A percentile compares a stretch with the other conserved stretches of the same genome.
phyloP scores from a whole-genome alignment of 2,113 vertebrate species.

The Myxocyprinus asiaticus region DNA sequence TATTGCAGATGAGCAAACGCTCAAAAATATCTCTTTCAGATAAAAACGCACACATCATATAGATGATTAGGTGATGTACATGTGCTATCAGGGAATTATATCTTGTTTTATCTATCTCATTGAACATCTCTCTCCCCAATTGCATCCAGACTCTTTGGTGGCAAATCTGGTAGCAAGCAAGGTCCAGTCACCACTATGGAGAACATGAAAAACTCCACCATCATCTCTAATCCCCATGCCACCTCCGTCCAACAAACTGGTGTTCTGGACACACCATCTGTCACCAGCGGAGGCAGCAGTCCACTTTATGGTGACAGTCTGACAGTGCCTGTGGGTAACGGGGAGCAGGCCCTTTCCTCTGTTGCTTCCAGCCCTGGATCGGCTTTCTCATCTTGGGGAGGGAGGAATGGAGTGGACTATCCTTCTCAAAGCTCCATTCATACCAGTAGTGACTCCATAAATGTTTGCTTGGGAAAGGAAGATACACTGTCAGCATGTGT shows the following conservation, averaged over 20 bases:
- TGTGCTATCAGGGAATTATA: no score
- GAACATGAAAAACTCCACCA: slow-evolving; percentile 82
- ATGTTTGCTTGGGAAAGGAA: slow-evolving; percentile 75
- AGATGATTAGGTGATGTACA: no score
- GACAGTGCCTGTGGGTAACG: slow-evolving; percentile 30
- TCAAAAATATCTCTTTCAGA: no score
- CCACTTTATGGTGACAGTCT: slow-evolving; percentile 74
- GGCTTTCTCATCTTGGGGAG: slow-evolving; percentile 70
- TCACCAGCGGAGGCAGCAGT: slow-evolving; percentile 76
- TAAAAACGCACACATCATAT: no score
- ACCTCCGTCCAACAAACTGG: slow-evolving; percentile 75
- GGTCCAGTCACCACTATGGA: slow-evolving; percentile 81
- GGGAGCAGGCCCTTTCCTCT: slow-evolving; percentile 77
- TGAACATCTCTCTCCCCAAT: neutral
- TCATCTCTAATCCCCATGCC: slow-evolving; percentile 86
- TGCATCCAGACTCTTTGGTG: slow-evolving; percentile 81
- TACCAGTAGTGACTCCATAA: slow-evolving; percentile 84
- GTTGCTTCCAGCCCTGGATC: slow-evolving; percentile 83
- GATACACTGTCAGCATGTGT: slow-evolving; percentile 62
- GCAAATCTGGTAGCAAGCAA: slow-evolving; percentile 80
- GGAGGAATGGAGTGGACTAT: slow-evolving; percentile 65
- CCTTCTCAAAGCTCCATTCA: slow-evolving; percentile 83
- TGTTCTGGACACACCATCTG: slow-evolving; percentile 76
- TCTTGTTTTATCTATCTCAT: neutral
- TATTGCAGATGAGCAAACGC: no score